A percentile compares a stretch with the other conserved stretches of the same genome.
Conservation (phyloP, 2,113 vertebrate species). For the Macheiramphus alcinus region DNA sequence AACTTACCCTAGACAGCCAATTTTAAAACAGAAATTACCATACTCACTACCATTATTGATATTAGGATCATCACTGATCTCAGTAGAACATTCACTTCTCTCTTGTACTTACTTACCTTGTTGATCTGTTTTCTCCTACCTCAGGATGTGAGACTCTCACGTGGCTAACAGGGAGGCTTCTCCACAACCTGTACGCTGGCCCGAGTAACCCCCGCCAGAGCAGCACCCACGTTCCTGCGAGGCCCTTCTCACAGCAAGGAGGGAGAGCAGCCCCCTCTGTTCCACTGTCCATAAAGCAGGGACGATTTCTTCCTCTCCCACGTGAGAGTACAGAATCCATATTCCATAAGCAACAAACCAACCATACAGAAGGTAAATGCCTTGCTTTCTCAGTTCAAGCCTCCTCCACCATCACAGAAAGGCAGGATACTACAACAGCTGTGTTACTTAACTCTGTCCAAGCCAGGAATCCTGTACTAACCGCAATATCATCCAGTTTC, state of each 20-base stretch:
- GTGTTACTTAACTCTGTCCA: not conserved
- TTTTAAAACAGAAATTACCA: not conserved
- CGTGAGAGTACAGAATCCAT: not conserved
- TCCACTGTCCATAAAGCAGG: not conserved
- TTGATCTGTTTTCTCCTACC: not conserved
- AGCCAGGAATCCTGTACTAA: not conserved
- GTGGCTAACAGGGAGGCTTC: not conserved
- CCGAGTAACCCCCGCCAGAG: not conserved
- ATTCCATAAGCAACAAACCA: not conserved
- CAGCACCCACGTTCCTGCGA: not conserved
- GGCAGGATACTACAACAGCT: not conserved
- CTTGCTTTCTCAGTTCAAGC: not conserved
- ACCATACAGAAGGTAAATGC: not conserved
- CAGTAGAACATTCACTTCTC: not conserved
- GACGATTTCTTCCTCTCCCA: fast-evolving
- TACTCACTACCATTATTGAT: not conserved
- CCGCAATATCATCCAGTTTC: not conserved
- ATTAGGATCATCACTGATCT: not conserved
- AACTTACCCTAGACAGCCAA: not conserved
- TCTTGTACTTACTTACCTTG: not conserved
- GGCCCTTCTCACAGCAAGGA: not conserved
- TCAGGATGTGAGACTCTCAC: not conserved
- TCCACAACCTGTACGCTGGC: not conserved
- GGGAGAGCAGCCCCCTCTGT: not conserved
- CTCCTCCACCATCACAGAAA: not conserved